These are phyloP conservation scores for Jordanella pulchra DNA, from an alignment of 2,797 vertebrate species.

Conservation along the genomic window DNA sequence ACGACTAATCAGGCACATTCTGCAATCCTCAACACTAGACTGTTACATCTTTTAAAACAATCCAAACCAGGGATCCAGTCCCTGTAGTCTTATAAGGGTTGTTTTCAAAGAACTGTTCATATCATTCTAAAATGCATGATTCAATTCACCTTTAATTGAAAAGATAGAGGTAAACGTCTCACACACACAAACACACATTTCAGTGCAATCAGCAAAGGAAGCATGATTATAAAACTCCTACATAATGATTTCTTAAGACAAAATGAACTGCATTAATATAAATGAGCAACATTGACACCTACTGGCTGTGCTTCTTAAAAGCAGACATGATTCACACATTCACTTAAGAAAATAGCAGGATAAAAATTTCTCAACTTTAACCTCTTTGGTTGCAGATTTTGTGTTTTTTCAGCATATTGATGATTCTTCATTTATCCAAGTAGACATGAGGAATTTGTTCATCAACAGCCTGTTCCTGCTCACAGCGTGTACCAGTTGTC, in stretches of 20 bases:
- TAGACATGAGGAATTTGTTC: background rate
- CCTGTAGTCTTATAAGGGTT: slow-evolving; percentile 44
- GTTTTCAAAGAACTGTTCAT: slow-evolving; percentile 29
- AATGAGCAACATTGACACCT: slow-evolving; percentile 58
- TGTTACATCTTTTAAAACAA: slow-evolving; percentile 39
- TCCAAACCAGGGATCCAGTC: slow-evolving; percentile 71
- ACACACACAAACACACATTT: slow-evolving; percentile 23
- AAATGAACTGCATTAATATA: background rate
- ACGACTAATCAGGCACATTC: slow-evolving; percentile 64
- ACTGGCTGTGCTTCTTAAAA: slow-evolving; percentile 43
- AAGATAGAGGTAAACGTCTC: slow-evolving; percentile 51
- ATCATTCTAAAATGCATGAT: slow-evolving; percentile 24
- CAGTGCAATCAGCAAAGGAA: slow-evolving; percentile 62
- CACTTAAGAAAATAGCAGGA: background rate
- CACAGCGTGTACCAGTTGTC: slow-evolving; percentile 22
- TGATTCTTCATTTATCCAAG: slow-evolving; percentile 14
- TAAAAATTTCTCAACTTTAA: slow-evolving; percentile 23
- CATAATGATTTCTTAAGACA: slow-evolving; percentile 27
- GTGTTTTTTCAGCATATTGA: background rate
- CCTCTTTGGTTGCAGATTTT: slow-evolving; percentile 53
- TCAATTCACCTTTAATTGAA: slow-evolving; percentile 48
- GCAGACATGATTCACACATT: slow-evolving; percentile 15
- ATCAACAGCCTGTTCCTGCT: slow-evolving; percentile 31
- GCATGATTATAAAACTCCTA: slow-evolving; percentile 29
- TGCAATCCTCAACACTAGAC: slow-evolving; percentile 24